Evolutionary conservation across 2,888 invertebrate species (phyloP).

Genomic region (Polietes domitor): DNA sequence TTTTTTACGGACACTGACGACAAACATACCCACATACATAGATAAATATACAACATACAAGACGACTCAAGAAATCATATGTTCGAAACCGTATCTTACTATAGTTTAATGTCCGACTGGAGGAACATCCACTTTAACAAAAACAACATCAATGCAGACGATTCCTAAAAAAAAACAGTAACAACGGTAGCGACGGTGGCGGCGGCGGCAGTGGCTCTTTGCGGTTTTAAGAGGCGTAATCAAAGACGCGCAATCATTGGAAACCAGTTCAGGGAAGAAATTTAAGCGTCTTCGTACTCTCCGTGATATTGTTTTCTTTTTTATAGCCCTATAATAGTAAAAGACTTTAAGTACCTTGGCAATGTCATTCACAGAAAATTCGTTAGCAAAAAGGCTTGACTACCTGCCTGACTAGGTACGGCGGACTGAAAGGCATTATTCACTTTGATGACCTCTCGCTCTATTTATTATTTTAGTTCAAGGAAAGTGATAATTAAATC

Average conservation of each 20-base stretch:
- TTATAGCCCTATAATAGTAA: slow-evolving; percentile 10
- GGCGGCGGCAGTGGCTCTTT: slow-evolving; percentile 24
- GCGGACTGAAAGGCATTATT: background rate
- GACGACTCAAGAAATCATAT: background rate
- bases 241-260: slow-evolving; percentile 64
- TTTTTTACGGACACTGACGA: slow-evolving; percentile 1
- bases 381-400: background rate
- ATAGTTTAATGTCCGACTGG: slow-evolving; percentile 19
- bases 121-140: background rate
- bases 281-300: background rate
- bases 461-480: slow-evolving; percentile 1
- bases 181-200: slow-evolving; percentile 17
- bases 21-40: background rate
- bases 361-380: slow-evolving; percentile 16
- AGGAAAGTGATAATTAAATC: slow-evolving; percentile 8
- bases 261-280: slow-evolving; percentile 56
- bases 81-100: slow-evolving; percentile 15
- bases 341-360: slow-evolving; percentile 3
- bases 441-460: background rate
- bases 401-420: background rate
- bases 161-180: background rate
- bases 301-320: background rate
- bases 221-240: slow-evolving; percentile 44
- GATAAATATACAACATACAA: background rate
- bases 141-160: background rate